Evolutionary conservation across 2,888 invertebrate species (phyloP), one percentile per base, ranked within the genome.

Genomic region (Netelia melanura): DNA sequence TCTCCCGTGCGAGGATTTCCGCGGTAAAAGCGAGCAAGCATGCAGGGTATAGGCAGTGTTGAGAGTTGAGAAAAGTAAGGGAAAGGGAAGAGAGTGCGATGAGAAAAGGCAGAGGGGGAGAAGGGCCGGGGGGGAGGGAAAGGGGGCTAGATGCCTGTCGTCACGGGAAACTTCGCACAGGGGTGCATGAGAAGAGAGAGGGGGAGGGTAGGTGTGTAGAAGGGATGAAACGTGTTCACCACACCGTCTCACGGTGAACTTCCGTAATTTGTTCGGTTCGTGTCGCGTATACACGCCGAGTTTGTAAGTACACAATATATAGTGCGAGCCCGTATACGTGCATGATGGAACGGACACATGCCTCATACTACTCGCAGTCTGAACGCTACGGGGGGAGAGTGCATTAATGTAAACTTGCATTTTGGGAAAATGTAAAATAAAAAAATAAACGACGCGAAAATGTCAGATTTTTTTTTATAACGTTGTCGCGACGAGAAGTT

Each of bases 231-330:
- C 86, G 82, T 85, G 79, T 84, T 85, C 81, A 87, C 86, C 87
- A 86, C 80, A 82, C 74, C 75, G 67, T 72, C 83, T 84, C 68
- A 83, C 86, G 80, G 74, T 75, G 65, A 90, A 90, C 90, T 90
- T 90, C 80, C 84, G 89, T 90, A 89, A 90, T 90, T 90, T 87
- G 88, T 87, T 88, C 86, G 86, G 88, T 88, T 85, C 88, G 86
- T 83, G 88, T 87, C 87, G 43, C 61, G 62, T 70, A 48, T 81
- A 72, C 84, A 72, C 76, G 72, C 58, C 58, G 67, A 71, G 52
- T 67, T 70, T 67, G 25, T 68, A 54, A 56, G 62, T 38, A 79
- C 54, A 67, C 48, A 25, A 44, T 48, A 61, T 70, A 52, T 30
- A 25, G 44, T 30, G 25, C 44, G 8, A 70, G 30, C 58, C 58